Evolutionary conservation across 2,113 vertebrate genomes (phyloP).

Genomic region (Lepus timidus): DNA sequence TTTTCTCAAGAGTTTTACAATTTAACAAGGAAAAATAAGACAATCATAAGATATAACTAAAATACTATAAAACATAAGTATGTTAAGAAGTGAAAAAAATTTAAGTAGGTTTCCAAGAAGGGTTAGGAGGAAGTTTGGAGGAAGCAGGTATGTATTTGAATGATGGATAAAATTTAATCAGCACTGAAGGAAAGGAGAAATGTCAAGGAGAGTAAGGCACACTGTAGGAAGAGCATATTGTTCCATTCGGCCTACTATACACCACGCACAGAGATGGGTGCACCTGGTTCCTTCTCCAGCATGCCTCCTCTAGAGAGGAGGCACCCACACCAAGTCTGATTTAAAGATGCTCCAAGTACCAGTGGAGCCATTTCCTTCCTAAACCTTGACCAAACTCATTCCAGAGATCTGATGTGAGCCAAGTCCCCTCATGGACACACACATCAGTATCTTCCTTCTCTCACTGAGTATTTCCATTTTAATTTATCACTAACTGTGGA

Average conservation of each 20-base stretch:
- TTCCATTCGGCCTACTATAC: fast-evolving
- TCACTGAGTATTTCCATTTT: neutral
- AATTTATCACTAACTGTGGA: neutral
- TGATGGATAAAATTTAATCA: neutral
- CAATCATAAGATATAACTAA: neutral
- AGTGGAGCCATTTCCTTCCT: neutral
- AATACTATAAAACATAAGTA: neutral
- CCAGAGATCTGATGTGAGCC: neutral
- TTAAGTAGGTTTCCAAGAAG: neutral
- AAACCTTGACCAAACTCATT: too few species aligned
- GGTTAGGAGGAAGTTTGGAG: neutral
- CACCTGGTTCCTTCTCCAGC: neutral
- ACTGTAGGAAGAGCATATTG: fast-evolving
- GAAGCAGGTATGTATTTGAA: neutral
- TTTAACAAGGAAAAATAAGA: neutral
- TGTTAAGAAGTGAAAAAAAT: neutral
- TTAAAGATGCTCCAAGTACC: neutral
- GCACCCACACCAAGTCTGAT: neutral
- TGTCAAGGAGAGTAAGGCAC: neutral
- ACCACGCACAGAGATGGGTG: fast-evolving
- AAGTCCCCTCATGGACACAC: neutral
- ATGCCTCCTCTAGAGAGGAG: neutral
- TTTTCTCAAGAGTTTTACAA: neutral
- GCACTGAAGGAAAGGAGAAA: neutral
- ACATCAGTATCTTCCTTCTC: neutral